phyloP scores from a whole-genome alignment of 2,113 vertebrate species.

The Euleptes europaea region DNA sequence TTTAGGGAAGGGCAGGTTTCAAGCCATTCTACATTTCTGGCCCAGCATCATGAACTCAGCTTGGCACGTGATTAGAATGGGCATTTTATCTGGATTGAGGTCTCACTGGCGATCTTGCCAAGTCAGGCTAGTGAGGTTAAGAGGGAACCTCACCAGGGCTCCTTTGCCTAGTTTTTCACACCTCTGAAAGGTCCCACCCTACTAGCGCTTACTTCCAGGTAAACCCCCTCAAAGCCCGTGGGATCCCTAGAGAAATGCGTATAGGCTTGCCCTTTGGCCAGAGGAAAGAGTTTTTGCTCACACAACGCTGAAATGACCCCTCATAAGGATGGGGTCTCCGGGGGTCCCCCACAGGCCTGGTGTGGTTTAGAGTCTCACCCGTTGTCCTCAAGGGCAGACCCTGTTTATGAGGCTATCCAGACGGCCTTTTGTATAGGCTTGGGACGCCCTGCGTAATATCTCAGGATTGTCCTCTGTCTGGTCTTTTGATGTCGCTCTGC shows the following conservation, averaged over 20 bases:
- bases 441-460: slow-evolving; percentile 4
- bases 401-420: background rate
- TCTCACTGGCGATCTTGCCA: background rate
- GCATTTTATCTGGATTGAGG: background rate
- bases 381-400: background rate
- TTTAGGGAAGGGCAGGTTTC: background rate
- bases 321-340: background rate
- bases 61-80: background rate
- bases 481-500: slow-evolving; percentile 41
- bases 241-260: background rate
- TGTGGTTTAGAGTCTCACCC: background rate
- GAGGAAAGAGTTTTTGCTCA: background rate
- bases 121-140: no score
- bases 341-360: background rate
- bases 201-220: background rate
- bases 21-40: background rate
- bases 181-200: background rate
- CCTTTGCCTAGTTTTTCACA: background rate
- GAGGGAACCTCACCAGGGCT: background rate
- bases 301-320: background rate
- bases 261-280: background rate
- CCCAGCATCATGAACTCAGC: no score
- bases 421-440: background rate
- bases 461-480: background rate
- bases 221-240: background rate